phyloP scores from a whole-genome alignment of 2,888 invertebrate species.

The Apodemia mormo region DNA sequence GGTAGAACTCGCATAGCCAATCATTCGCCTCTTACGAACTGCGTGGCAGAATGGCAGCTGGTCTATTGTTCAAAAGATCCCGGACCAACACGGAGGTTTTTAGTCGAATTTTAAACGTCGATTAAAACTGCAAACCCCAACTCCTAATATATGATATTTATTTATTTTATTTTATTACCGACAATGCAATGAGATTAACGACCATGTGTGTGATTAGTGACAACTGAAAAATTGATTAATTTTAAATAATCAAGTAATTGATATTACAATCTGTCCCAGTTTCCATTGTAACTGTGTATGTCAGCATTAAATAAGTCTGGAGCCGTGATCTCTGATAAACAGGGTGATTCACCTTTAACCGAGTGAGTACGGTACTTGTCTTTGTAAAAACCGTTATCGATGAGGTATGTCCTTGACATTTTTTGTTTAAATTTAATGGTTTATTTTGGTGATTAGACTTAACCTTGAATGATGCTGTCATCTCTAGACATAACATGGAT shows the following conservation, averaged over 20 bases:
- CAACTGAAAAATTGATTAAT: too few species aligned
- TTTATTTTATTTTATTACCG: too few species aligned
- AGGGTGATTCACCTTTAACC: conserved; percentile 35
- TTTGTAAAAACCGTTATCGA: conserved; percentile 32
- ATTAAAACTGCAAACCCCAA: not conserved
- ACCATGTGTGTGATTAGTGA: too few species aligned
- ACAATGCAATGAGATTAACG: too few species aligned
- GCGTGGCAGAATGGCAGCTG: too few species aligned
- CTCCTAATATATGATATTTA: too few species aligned
- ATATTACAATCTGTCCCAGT: conserved; percentile 4
- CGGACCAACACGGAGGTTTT: too few species aligned
- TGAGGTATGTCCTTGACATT: conserved; percentile 31
- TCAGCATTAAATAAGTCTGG: conserved; percentile 4
- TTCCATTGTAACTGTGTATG: not conserved
- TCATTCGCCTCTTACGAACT: too few species aligned
- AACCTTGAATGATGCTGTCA: not conserved
- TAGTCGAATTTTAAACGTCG: not conserved
- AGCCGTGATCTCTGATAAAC: conserved; percentile 26
- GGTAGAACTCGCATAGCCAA: too few species aligned
- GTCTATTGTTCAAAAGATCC: too few species aligned
- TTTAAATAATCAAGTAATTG: not conserved
- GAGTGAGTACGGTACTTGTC: conserved; percentile 33
- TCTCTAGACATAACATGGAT: too few species aligned
- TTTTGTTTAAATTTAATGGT: conserved; percentile 1
- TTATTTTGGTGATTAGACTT: not conserved